Evolutionary conservation across 2,113 vertebrate genomes (phyloP).

Genomic region (Oncorhynchus nerka): DNA sequence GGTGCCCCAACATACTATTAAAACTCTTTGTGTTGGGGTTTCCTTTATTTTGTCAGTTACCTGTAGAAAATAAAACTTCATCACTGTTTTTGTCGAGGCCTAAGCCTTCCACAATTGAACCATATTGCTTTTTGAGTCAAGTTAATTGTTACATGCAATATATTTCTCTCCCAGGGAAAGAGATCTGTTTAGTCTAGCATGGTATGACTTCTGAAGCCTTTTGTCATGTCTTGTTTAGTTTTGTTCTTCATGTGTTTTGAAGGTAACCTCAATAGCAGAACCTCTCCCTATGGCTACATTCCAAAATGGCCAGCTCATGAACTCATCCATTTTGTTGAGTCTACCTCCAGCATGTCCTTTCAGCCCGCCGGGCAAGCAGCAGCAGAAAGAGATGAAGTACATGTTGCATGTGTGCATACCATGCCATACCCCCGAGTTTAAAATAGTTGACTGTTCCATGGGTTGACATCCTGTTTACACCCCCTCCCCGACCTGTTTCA

Average conservation of each 20-base stretch:
- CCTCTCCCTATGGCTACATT: conserved; percentile 33
- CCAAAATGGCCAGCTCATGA: conserved; percentile 44
- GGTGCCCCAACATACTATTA: no score
- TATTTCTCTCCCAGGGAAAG: conserved; percentile 26
- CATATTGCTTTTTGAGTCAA: conserved; percentile 48
- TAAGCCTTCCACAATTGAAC: conserved; percentile 29
- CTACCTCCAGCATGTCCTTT: conserved; percentile 49
- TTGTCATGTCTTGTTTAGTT: conserved; percentile 43
- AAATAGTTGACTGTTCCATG: conserved; percentile 62
- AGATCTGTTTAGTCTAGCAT: conserved; percentile 40
- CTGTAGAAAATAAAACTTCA: conserved; percentile 39
- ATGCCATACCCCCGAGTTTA: conserved; percentile 33
- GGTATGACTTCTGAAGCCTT: conserved; percentile 35
- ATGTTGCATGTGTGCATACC: conserved; percentile 1
- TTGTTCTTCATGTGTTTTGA: conserved; percentile 11
- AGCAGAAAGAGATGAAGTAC: conserved; percentile 37
- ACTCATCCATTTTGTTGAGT: conserved; percentile 63
- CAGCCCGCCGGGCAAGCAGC: conserved; percentile 9
- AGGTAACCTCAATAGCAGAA: conserved; percentile 52
- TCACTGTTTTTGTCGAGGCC: conserved; percentile 28
- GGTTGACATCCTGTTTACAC: conserved; percentile 71
- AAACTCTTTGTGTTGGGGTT: no score
- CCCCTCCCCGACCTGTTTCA: conserved; percentile 8
- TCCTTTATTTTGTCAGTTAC: conserved; percentile 3
- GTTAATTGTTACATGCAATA: conserved; percentile 49